phyloP scores from a whole-genome alignment of 2,888 invertebrate species.

The Mechanitis mazaeus region DNA sequence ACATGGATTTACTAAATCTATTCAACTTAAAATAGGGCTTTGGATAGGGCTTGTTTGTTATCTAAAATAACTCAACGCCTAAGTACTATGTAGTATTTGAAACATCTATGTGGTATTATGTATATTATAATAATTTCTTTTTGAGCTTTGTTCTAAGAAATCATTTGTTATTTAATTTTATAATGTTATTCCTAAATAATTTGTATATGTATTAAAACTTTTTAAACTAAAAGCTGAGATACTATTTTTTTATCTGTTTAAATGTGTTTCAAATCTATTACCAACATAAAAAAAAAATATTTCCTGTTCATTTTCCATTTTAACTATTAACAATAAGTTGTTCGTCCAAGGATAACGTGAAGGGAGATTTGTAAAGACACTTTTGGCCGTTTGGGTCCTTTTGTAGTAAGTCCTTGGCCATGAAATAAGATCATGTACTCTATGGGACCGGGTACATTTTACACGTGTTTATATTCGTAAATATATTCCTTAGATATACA shows the following conservation, averaged over 20 bases:
- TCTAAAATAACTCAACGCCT: conserved; percentile 8
- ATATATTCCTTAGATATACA: no score
- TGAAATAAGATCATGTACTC: conserved; percentile 18
- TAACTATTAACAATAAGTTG: not conserved
- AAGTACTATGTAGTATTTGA: not conserved
- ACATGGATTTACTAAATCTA: conserved; percentile 16
- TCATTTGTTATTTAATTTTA: no score
- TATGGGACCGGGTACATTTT: not conserved
- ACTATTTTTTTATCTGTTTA: no score
- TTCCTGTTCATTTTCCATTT: not conserved
- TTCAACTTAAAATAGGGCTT: conserved; percentile 14
- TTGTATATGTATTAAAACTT: no score
- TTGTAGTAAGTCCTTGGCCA: conserved; percentile 21
- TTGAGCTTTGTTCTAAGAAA: no score
- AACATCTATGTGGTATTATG: no score
- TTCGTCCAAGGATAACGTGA: conserved; percentile 4
- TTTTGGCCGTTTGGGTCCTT: conserved; percentile 7
- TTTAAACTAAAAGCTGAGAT: no score
- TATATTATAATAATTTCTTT: no score
- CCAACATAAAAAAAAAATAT: not conserved
- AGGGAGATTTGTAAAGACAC: conserved; percentile 2
- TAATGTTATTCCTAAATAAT: no score
- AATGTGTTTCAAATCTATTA: no score
- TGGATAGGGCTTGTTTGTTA: conserved; percentile 3
- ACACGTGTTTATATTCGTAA: not conserved